Percentiles rank a stretch among this genome's conserved stretches.
phyloP scores from a whole-genome alignment of 2,797 vertebrate species.

The Sebastiscus tertius region DNA sequence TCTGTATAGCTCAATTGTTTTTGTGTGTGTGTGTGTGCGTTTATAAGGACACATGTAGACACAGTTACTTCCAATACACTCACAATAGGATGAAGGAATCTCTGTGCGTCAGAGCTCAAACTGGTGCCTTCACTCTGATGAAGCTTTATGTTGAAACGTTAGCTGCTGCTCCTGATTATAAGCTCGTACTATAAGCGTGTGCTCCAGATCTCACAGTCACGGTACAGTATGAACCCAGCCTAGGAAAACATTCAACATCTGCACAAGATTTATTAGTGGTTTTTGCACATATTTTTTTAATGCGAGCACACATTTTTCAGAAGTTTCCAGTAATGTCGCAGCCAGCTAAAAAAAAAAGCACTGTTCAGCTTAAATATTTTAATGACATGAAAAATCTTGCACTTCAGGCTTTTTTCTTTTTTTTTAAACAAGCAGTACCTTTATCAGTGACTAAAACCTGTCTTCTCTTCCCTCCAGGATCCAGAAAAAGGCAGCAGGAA shows the following conservation, averaged over 20 bases:
- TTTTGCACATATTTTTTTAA: not conserved
- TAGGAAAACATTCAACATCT: not conserved
- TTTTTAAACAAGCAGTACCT: not conserved
- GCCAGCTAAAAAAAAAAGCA: not conserved
- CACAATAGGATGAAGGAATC: not conserved
- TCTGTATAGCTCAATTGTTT: not conserved
- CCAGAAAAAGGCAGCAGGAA: constrained; percentile 61
- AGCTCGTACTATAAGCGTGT: not conserved
- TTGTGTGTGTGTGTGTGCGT: not conserved
- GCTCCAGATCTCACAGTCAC: not conserved
- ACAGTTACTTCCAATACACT: not conserved
- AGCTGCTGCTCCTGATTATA: not conserved
- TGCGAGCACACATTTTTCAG: not conserved
- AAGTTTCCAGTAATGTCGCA: not conserved
- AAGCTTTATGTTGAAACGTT: not conserved
- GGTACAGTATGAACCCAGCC: not conserved
- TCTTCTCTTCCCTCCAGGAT: constrained; percentile 58
- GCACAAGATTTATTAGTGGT: not conserved
- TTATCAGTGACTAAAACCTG: constrained; percentile 5
- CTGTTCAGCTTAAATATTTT: constrained; percentile 11
- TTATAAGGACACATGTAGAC: not conserved
- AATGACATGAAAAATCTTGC: constrained; percentile 9
- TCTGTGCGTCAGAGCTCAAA: not conserved
- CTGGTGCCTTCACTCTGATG: not conserved
- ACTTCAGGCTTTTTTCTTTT: not conserved